Base-by-base conservation (phyloP, 2,888 invertebrate species). In the Aphodius sticticus region DNA sequence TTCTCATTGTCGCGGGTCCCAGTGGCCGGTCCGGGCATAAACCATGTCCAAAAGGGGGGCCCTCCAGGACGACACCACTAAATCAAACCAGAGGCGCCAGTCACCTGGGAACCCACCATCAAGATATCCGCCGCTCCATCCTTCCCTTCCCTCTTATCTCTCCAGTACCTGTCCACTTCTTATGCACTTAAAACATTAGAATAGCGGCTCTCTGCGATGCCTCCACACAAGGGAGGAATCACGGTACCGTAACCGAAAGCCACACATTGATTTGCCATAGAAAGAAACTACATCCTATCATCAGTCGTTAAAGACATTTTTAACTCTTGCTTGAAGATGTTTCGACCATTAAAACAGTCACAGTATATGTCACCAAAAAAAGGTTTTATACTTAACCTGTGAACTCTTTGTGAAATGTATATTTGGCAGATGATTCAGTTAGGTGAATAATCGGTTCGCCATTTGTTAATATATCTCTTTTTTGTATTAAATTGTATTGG, bases 1-100 rank as follows among this genome's bases (percentile, higher is more conserved):
- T 86, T 84, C 86, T 87, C 87, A 88, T 88, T 88, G 88, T 88
- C 87, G 85, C 85, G 84, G 81, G 84, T 86, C 86, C 86, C 86
- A 82, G 82, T 83, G 86, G 86, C 85, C 85, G 86, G 86, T 85
- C 85, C 85, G 82, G 86, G 86, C 87, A 87, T 87, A 87, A 87
- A 87, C 87, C 86, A 86, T 86, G 87, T 85, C 85, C 85, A 84
- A 85, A 84, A 85, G 85, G 84, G 86, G 84, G 84, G 53, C 53
- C 85, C 86, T 87, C 86, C 87, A 83, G 84, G 83, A 83, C 86
- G 87, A 86, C 88, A 86, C 86, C 85, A 87, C 87, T 89, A 89
- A 88, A 89, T 89, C 89, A 89, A 89, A 88, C 86, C 83, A 87
- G 53, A 53, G 88, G 88, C 88, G 88, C 89, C 88, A 87, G 86